A percentile compares a stretch with the other conserved stretches of the same genome.
These are phyloP conservation scores for Onychorhynchus coronatus DNA, from an alignment of 2,113 vertebrate species.

Conservation along the genomic window DNA sequence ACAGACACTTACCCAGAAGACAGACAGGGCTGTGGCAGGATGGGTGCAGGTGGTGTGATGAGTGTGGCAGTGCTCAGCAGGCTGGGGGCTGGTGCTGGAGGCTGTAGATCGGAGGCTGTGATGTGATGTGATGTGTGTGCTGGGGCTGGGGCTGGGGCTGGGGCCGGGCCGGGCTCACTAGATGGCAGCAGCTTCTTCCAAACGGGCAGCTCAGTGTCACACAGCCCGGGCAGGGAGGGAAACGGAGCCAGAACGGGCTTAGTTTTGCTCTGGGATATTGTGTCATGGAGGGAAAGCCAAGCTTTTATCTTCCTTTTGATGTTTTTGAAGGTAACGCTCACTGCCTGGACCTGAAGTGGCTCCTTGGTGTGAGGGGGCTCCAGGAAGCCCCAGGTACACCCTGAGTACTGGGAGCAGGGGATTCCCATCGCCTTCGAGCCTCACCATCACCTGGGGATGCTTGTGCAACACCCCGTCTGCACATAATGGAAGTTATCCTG, in stretches of 20 bases:
- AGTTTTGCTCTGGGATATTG: accelerated
- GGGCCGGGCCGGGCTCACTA: not conserved
- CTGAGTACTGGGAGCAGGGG: not conserved
- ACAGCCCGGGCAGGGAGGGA: not conserved
- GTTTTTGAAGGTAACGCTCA: not conserved
- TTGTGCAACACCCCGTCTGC: accelerated
- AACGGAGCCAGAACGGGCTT: accelerated
- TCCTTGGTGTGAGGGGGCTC: not conserved
- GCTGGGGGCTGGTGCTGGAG: not conserved
- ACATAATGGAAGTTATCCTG: not conserved
- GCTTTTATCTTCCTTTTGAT: not conserved
- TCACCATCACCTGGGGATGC: accelerated
- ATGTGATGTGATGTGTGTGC: too few species aligned
- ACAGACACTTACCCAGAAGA: accelerated
- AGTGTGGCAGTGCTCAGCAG: not conserved
- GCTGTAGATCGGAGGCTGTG: not conserved
- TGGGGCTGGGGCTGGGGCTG: not conserved
- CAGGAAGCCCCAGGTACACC: not conserved
- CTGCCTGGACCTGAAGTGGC: not conserved
- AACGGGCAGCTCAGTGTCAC: not conserved
- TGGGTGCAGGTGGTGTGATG: accelerated
- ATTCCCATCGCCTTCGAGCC: accelerated
- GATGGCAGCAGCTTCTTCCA: slow-evolving; percentile 22
- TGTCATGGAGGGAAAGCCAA: accelerated
- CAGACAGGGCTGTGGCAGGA: accelerated